Conservation (phyloP, 2,888 invertebrate species). For the Eurytoma adleriae region DNA sequence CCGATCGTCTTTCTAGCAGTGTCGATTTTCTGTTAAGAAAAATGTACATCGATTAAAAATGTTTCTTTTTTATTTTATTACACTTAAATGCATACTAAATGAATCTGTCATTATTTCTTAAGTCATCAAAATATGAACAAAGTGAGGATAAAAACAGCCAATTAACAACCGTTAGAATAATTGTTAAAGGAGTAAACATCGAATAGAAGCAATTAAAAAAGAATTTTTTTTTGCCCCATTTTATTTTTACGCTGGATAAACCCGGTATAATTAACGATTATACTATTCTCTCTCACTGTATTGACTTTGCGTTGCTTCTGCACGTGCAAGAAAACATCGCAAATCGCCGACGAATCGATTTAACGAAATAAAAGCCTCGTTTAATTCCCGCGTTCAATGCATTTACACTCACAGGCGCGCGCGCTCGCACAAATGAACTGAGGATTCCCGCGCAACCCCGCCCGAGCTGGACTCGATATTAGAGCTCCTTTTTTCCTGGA, state of each 20-base stretch:
- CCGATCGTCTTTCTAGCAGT: too few species aligned
- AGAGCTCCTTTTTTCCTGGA: conserved; percentile 14
- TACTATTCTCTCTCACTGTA: not conserved
- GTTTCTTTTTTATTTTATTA: too few species aligned
- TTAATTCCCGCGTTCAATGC: conserved; percentile 25
- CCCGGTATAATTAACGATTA: not conserved
- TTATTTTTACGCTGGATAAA: not conserved
- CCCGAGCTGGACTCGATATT: conserved; percentile 24
- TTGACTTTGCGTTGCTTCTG: not conserved
- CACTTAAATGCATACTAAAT: too few species aligned
- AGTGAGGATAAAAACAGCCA: too few species aligned
- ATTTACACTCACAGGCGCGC: not conserved
- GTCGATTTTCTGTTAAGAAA: too few species aligned
- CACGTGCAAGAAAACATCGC: conserved; percentile 10
- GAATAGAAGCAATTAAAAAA: not conserved
- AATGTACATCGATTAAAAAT: too few species aligned
- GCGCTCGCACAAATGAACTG: not conserved
- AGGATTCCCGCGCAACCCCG: not conserved
- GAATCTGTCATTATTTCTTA: too few species aligned
- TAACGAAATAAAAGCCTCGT: conserved; percentile 37
- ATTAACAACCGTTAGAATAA: too few species aligned
- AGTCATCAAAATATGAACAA: too few species aligned
- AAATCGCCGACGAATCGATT: conserved; percentile 25
- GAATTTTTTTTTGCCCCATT: not conserved
- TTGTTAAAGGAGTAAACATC: not conserved